Base-by-base conservation (phyloP, 2,113 vertebrate species). In the Alligator sinensis region DNA sequence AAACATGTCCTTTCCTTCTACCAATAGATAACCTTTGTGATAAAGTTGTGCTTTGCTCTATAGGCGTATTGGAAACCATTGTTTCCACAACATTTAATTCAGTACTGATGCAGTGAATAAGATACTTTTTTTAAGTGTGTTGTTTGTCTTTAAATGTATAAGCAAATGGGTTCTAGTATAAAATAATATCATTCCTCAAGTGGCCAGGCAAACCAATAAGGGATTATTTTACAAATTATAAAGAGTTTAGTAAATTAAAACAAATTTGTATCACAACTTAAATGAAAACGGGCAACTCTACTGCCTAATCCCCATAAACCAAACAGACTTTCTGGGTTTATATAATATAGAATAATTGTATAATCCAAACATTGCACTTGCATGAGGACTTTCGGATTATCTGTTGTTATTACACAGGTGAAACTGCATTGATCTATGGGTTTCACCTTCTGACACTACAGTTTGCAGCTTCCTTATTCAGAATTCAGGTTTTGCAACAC, bases 401-500 rank as follows among this genome's bases (percentile, higher is more conserved):
- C 28, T 55, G 58, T 34, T 57, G 70, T 5, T 74, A 25, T 57
- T 54, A 25, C 47, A n/a, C 61, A 80, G 91, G 3, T 68, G 92
- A 85, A 77, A 58, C 78, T 4, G 58, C 55, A 89, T 95, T 89
- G 5, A 90, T 89, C 74, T 62, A 18, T 60, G 19, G 24, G 47
- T 2, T 62, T 34, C 70, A 10, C 86, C 62, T 38, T 55, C 64
- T 55, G 59, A 11, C 78, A 79, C 80, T 7, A 38, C 58, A 88
- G 86, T 62, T 68, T 58, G 47, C 95, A 74, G 91, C 89, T 94
- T 88, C 92, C 77, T 89, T 91, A 57, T 83, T 91, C 80, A 27
- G 16, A 84, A 82, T 61, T 75, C 91, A 82, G 84, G 66, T 75
- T 95, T 82, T 96, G 91, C 93, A 87, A 87, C 82, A 88, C 77